Evolutionary conservation across 2,888 invertebrate genomes (phyloP), one percentile per base, ranked within the genome.

Genomic region (Autographa pulchrina): DNA sequence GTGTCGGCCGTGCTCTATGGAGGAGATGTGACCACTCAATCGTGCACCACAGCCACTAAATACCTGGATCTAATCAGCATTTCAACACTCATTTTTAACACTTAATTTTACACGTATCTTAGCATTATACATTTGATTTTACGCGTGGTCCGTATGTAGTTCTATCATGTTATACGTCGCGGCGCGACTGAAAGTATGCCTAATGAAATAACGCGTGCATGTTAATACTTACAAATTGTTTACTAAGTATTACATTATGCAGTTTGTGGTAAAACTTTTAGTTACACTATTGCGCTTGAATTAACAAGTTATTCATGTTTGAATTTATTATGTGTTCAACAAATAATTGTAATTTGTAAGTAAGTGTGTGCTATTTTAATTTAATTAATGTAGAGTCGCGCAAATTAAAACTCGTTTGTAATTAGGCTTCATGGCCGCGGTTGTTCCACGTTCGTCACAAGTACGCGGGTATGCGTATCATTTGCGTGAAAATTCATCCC

Each of bases 31-130:
- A 94, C 93, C 91, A 87, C 94, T 94, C 92, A 91, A 94, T 94
- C 92, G 90, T 78, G 82, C 86, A 81, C 85, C 88, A 87, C 85
- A 86, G 78, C 89, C 86, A 89, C 93, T 95, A 95, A 95, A 95
- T 94, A 95, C 95, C 96, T 96, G 95, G 80, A 92, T 91, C 96
- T 94, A 96, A 96, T 96, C 95, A 96, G 88, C 94, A 95, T 96
- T 95, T 91, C 92, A 95, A 96, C 95, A 96, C 95, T 94, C 88
- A 95, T 95, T 96, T 95, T 95, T 93, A 95, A 96, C 95, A 96
- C 93, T 94, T 94, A 92, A 95, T 96, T 96, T 95, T 93, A 94
- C 93, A 95, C 95, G 92, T 95, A 95, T 95, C 95, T 94, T 92
- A 89, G 88, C 92, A 92, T 94, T 92, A 91, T 91, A 91, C 86